phyloP scores from a whole-genome alignment of 92 coral and sea anemone genomes.

The Zoanthus gigantus region DNA sequence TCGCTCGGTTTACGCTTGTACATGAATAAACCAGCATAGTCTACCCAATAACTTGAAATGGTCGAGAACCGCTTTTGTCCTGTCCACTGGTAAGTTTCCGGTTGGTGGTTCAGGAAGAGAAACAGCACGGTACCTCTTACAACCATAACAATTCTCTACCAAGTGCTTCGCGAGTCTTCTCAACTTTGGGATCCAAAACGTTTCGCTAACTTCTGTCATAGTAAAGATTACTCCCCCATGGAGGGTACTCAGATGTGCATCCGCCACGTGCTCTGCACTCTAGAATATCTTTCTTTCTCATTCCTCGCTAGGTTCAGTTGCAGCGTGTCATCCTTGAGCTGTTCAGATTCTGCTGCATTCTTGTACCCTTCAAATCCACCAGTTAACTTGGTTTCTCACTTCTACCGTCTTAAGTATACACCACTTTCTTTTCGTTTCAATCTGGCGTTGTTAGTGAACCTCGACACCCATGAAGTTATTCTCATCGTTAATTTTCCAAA shows the following conservation, averaged over 20 bases:
- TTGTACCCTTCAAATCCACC: too few relatives aligned
- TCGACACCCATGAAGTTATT: not conserved
- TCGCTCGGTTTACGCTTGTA: too few relatives aligned
- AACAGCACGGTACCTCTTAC: too few relatives aligned
- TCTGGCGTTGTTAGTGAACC: not conserved
- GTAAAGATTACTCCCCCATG: conserved; percentile 45
- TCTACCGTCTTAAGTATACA: too few relatives aligned
- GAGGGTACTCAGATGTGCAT: conserved; percentile 27
- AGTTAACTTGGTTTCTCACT: too few relatives aligned
- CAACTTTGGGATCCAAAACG: not conserved
- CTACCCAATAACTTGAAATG: too few relatives aligned
- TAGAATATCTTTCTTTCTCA: not conserved
- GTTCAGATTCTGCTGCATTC: too few relatives aligned
- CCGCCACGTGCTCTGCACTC: conserved; percentile 2
- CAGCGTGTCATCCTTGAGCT: not conserved
- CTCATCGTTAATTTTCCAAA: not conserved
- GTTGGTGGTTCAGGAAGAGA: too few relatives aligned
- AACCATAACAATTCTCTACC: too few relatives aligned
- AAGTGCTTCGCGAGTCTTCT: too few relatives aligned
- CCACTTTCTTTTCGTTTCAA: not conserved
- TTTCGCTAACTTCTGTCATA: not conserved
- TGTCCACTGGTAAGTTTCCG: too few relatives aligned
- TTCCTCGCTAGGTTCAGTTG: not conserved
- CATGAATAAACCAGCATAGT: not conserved
- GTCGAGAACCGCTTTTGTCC: too few relatives aligned